Conservation (phyloP, 2,797 vertebrate species). For the Telmatherina bonti region DNA sequence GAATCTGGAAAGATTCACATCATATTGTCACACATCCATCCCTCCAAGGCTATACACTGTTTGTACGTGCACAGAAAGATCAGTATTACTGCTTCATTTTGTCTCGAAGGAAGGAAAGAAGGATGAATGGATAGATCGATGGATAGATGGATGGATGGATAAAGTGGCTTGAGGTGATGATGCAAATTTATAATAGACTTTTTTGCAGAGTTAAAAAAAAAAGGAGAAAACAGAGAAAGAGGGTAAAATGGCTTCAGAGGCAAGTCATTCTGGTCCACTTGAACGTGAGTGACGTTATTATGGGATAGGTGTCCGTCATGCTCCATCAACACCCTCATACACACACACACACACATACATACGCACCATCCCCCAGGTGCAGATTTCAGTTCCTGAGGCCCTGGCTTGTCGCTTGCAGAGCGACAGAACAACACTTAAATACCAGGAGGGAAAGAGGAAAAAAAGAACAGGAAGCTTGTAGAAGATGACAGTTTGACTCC, state of each 20-base stretch:
- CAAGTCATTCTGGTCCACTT: constrained; percentile 40
- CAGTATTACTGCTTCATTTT: constrained; percentile 24
- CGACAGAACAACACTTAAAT: constrained; percentile 68
- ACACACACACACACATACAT: constrained; percentile 30
- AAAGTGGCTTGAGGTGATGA: constrained; percentile 1
- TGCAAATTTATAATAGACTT: constrained; percentile 26
- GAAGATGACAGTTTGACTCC: constrained; percentile 66
- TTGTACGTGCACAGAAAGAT: constrained; percentile 46
- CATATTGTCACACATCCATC: constrained; percentile 55
- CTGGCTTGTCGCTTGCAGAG: constrained; percentile 50
- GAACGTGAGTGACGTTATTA: constrained; percentile 78
- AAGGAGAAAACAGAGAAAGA: constrained; percentile 15
- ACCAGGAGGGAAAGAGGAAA: constrained; percentile 57
- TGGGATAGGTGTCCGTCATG: constrained; percentile 80
- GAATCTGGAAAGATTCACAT: constrained; percentile 61
- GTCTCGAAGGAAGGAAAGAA: constrained; percentile 15
- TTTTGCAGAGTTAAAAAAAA: constrained; percentile 24
- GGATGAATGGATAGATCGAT: constrained; percentile 14
- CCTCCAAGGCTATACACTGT: constrained; percentile 41
- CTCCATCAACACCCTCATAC: constrained; percentile 50
- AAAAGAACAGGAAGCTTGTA: constrained; percentile 48
- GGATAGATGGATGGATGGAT: constrained; percentile 16
- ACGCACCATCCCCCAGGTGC: constrained; percentile 20
- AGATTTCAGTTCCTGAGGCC: constrained; percentile 50
- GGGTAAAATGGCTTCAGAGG: constrained; percentile 13